These are phyloP conservation scores for Acrobasis repandana DNA, from an alignment of 2,888 invertebrate genomes.

Conservation along the genomic window DNA sequence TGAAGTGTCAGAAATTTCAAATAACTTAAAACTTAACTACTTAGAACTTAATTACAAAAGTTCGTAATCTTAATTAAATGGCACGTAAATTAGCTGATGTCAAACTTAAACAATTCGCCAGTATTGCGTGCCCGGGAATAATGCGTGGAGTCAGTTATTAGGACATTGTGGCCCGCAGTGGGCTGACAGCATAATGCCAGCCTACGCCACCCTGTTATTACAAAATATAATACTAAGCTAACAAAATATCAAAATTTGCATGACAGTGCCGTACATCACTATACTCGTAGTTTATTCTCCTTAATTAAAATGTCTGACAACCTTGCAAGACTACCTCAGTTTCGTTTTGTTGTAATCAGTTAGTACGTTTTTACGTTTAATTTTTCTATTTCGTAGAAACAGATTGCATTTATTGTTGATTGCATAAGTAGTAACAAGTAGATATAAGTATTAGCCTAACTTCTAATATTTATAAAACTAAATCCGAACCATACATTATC, in stretches of 20 bases:
- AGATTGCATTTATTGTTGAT: not conserved
- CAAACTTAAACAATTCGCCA: conserved; percentile 32
- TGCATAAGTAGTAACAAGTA: not conserved
- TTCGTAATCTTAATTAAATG: conserved; percentile 32
- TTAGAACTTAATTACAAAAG: conserved; percentile 16
- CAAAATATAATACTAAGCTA: conserved; percentile 17
- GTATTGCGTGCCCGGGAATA: conserved; percentile 42
- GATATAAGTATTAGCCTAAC: too few species aligned
- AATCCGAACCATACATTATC: too few species aligned
- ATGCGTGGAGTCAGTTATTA: conserved; percentile 27
- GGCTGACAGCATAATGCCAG: conserved; percentile 15
- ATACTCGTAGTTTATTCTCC: not conserved
- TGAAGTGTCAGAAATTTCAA: too few species aligned
- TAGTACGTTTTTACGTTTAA: not conserved
- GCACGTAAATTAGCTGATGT: conserved; percentile 30
- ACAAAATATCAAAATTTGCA: conserved; percentile 16
- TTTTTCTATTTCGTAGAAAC: not conserved
- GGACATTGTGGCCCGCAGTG: not conserved
- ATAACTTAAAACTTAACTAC: too few species aligned
- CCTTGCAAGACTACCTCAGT: not conserved
- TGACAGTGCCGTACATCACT: conserved; percentile 4
- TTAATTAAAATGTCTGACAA: not conserved
- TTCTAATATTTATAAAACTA: too few species aligned
- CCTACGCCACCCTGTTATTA: conserved; percentile 12
- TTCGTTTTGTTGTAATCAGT: not conserved